These are phyloP conservation scores for Yponomeuta malinellus DNA, from an alignment of 2,888 invertebrate species.

Conservation along the genomic window DNA sequence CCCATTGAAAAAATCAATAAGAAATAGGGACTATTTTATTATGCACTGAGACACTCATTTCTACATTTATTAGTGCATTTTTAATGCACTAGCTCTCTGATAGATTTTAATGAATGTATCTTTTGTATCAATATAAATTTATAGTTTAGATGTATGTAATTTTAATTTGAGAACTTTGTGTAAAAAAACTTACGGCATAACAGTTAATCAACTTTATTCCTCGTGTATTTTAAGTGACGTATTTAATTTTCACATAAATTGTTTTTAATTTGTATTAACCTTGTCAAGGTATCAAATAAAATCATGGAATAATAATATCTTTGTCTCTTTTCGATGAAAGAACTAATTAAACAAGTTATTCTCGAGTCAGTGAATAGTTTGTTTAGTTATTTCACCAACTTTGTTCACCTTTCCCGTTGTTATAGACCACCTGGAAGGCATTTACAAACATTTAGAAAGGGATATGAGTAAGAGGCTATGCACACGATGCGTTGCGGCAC, in stretches of 20 bases:
- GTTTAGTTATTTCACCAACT: neutral
- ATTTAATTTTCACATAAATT: slow-evolving; percentile 37
- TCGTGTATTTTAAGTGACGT: slow-evolving; percentile 25
- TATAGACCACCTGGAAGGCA: neutral
- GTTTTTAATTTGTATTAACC: slow-evolving; percentile 36
- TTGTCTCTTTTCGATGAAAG: slow-evolving; percentile 11
- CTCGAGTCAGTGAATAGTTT: neutral
- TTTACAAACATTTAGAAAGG: neutral
- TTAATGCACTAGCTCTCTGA: neutral
- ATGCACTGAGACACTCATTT: neutral
- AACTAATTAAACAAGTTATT: neutral
- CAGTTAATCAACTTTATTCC: slow-evolving; percentile 42
- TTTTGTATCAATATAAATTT: neutral
- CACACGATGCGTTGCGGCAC: too few relatives aligned
- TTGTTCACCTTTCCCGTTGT: neutral
- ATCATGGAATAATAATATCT: slow-evolving; percentile 29
- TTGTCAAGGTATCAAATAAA: slow-evolving; percentile 38
- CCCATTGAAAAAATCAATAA: neutral
- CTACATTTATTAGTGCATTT: neutral
- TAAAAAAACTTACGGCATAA: neutral
- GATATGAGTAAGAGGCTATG: neutral
- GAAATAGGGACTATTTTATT: neutral
- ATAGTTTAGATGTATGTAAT: neutral
- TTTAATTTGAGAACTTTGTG: neutral
- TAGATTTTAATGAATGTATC: neutral